A percentile compares a stretch with the other conserved stretches of the same genome.
These are phyloP conservation scores for Tapera naevia DNA, from an alignment of 2,797 vertebrate genomes.

Conservation along the genomic window DNA sequence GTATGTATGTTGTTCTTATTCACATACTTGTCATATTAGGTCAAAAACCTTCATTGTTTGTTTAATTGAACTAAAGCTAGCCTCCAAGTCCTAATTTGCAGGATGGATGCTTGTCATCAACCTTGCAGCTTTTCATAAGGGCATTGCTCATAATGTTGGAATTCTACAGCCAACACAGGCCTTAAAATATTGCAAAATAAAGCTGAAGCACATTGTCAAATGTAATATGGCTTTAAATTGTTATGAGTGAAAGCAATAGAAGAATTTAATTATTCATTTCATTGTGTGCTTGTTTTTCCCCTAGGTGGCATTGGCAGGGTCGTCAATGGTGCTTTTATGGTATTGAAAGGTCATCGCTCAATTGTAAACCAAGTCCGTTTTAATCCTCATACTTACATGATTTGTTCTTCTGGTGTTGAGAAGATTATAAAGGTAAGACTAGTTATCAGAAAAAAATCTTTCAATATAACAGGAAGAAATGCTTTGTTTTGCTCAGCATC, in stretches of 20 bases:
- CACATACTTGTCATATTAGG: not conserved
- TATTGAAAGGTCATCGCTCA: constrained; percentile 96
- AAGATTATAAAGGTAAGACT: constrained; percentile 98
- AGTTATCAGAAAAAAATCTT: not conserved
- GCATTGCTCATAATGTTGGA: not conserved
- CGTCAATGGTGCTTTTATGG: constrained; percentile 97
- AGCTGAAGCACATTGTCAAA: not conserved
- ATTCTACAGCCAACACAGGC: not conserved
- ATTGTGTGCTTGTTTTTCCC: constrained; percentile 37
- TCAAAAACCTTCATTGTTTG: not conserved
- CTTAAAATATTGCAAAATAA: not conserved
- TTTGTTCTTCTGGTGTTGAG: constrained; percentile 98
- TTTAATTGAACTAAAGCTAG: not conserved
- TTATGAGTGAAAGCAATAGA: not conserved
- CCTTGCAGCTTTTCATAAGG: not conserved
- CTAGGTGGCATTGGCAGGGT: constrained; percentile 92
- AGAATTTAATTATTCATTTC: not conserved
- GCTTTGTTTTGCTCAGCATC: not conserved
- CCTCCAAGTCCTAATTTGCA: not conserved
- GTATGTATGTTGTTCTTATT: not conserved
- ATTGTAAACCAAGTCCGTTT: constrained; percentile 99
- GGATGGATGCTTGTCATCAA: constrained; percentile 15
- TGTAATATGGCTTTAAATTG: not conserved
- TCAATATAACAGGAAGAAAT: not conserved
- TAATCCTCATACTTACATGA: constrained; percentile 98